A percentile compares a stretch with the other conserved stretches of the same genome.
Evolutionary conservation across 2,113 vertebrate species (phyloP).

Genomic region (Eulemur rufifrons): DNA sequence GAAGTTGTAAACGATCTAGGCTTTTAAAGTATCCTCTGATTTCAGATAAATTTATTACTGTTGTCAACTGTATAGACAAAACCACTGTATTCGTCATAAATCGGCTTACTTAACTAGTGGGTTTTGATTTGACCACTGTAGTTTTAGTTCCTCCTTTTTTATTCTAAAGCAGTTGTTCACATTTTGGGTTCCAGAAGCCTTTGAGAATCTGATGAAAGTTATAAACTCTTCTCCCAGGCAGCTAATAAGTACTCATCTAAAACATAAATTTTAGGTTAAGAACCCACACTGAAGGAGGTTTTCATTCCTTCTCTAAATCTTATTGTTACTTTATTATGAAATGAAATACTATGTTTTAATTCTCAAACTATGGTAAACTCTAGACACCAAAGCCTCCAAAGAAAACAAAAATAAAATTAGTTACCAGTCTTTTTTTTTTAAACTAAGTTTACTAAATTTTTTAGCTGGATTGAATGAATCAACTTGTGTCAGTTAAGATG

Average conservation of each 20-base stretch:
- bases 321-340: constrained; percentile 29
- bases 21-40: constrained; percentile 19
- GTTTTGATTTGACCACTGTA: background rate
- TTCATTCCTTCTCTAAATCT: constrained; percentile 31
- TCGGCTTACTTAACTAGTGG: background rate
- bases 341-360: constrained; percentile 22
- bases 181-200: background rate
- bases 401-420: constrained; percentile 1
- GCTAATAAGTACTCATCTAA: background rate
- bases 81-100: constrained; percentile 10
- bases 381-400: background rate
- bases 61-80: constrained; percentile 25
- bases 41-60: constrained; percentile 10
- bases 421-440: background rate
- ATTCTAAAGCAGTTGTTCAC: constrained; percentile 18
- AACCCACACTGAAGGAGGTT: background rate
- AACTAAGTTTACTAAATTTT: background rate
- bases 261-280: background rate
- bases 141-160: background rate
- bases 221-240: background rate
- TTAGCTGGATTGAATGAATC: background rate
- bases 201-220: constrained; percentile 45
- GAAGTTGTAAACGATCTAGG: constrained; percentile 6
- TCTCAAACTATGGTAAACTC: background rate
- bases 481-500: background rate